Conservation (phyloP, 1,140 invertebrate species). For the Artemia franciscana region DNA sequence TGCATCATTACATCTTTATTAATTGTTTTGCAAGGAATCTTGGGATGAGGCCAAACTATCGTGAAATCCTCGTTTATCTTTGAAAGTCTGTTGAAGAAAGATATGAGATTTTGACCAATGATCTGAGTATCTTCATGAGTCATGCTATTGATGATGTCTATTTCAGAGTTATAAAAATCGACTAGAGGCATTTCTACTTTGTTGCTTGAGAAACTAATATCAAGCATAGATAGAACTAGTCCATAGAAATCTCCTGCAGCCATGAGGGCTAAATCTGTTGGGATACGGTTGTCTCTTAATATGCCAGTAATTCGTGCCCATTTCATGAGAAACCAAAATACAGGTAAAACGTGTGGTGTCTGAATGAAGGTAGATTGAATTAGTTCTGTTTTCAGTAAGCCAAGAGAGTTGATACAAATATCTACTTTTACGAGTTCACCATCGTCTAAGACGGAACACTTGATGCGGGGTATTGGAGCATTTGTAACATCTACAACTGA, state of each 20-base stretch:
- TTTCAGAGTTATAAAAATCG: not conserved
- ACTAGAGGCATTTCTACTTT: not conserved
- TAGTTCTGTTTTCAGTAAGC: not conserved
- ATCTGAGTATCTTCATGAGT: not conserved
- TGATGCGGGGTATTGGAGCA: not conserved
- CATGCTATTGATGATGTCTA: not conserved
- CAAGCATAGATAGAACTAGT: not conserved
- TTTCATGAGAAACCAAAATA: not conserved
- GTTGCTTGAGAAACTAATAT: not conserved
- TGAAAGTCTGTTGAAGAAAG: not conserved
- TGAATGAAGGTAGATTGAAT: not conserved
- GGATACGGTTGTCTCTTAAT: conserved; percentile 2
- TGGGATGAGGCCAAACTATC: not conserved
- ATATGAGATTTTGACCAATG: not conserved
- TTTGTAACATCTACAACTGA: not conserved
- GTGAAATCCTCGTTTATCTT: not conserved
- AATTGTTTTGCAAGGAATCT: not conserved
- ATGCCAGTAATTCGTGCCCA: conserved; percentile 1
- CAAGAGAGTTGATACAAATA: not conserved
- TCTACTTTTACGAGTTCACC: not conserved
- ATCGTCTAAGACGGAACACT: not conserved
- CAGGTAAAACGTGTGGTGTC: not conserved
- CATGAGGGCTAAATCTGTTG: not conserved
- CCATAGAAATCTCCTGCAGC: conserved; percentile 2
- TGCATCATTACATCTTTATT: not conserved